phyloP scores from a whole-genome alignment of 2,888 invertebrate genomes.

The Pandemis corylana region DNA sequence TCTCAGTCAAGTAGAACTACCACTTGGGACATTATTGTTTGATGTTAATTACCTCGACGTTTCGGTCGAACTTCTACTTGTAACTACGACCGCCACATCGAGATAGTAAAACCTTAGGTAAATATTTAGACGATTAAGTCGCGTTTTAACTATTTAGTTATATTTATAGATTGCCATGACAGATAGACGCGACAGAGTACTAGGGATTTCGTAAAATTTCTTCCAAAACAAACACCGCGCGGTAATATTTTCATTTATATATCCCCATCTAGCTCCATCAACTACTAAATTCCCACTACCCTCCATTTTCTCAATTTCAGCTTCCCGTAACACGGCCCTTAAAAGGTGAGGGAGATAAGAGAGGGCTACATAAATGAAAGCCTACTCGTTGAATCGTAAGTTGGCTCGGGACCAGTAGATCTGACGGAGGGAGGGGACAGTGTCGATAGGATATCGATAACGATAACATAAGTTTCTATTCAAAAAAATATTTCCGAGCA shows the following conservation, averaged over 20 bases:
- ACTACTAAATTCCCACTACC: constrained; percentile 25
- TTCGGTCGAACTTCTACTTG: too few species aligned
- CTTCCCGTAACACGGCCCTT: constrained; percentile 31
- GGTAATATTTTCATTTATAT: constrained; percentile 13
- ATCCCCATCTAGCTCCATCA: constrained; percentile 17
- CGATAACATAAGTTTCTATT: not conserved
- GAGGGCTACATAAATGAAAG: constrained; percentile 69
- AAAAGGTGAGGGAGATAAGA: constrained; percentile 62
- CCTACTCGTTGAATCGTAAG: constrained; percentile 58
- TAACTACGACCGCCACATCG: too few species aligned
- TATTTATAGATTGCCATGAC: too few species aligned
- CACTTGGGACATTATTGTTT: too few species aligned
- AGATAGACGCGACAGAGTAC: too few species aligned
- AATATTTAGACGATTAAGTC: too few species aligned
- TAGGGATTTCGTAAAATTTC: too few species aligned
- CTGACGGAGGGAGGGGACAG: constrained; percentile 10
- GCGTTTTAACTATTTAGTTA: too few species aligned
- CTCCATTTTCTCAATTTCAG: constrained; percentile 31
- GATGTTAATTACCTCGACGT: too few species aligned
- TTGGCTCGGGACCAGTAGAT: constrained; percentile 44
- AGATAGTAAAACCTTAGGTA: too few species aligned
- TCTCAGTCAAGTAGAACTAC: too few species aligned
- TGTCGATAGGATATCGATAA: constrained; percentile 9
- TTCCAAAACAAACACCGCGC: not conserved
- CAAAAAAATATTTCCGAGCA: too few species aligned